Conservation (phyloP, 2,113 vertebrate species). For the Oryzias javanicus region DNA sequence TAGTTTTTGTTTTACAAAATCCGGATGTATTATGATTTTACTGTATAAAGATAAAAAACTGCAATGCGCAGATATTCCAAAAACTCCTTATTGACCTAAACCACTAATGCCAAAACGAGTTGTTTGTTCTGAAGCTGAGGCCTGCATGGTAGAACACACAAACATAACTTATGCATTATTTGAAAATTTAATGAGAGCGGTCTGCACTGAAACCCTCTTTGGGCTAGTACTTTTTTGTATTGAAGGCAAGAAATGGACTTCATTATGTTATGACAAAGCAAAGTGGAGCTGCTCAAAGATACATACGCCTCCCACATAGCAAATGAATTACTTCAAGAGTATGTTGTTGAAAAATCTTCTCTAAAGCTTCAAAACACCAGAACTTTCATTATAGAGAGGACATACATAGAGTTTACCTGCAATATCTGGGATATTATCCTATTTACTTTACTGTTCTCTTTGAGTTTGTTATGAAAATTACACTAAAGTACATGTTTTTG, state of each 20-base stretch:
- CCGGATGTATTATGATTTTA: no score
- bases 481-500: no score
- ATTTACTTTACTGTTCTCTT: not conserved
- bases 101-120: conserved; percentile 25
- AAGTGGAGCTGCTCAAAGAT: conserved; percentile 26
- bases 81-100: not conserved
- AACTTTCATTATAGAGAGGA: not conserved
- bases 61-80: no score
- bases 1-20: no score
- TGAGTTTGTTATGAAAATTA: no score
- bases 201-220: conserved; percentile 6
- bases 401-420: not conserved
- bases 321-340: conserved; percentile 1
- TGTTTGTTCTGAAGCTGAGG: conserved; percentile 7
- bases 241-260: conserved; percentile 2
- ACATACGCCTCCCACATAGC: not conserved
- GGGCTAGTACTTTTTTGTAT: conserved; percentile 2
- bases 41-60: no score
- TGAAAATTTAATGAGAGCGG: conserved; percentile 14
- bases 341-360: conserved; percentile 4
- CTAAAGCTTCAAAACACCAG: not conserved
- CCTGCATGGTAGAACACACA: conserved; percentile 12
- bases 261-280: conserved; percentile 27
- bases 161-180: conserved; percentile 9
- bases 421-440: not conserved